Evolutionary conservation across 2,888 invertebrate genomes (phyloP), one percentile per base, ranked within the genome.

Genomic region (Andrena flavipes): DNA sequence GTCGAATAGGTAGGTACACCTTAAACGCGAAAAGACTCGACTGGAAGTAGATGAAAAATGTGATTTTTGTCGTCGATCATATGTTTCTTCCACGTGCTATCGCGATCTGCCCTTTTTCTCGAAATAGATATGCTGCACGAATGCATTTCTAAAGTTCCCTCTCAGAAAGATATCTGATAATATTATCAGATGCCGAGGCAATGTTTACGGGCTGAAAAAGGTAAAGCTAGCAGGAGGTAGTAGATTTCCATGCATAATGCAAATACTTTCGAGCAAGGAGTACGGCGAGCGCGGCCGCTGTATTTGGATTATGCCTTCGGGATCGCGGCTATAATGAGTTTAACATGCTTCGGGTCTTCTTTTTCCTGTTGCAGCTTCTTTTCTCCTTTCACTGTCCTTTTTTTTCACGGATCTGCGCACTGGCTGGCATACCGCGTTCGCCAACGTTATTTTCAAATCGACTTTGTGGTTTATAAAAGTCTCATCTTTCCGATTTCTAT

Each of bases 311-410:
- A 90, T 89, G 90, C 89, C 91, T 90, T 90, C 89, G 88, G 90
- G 89, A 91, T 89, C 87, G 88, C 88, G 84, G 78, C 56, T 87
- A 89, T 92, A 92, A 92, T 90, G 91, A 91, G 91, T 91, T 91
- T 89, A 90, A 90, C 89, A 90, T 89, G 91, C 88, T 90, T 89
- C 64, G 76, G 76, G 82, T 82, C 85, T 84, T 87, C 29, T 70
- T 85, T 84, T 87, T 80, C 60, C 33, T 48, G 23, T 76, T 63
- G 70, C 76, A 30, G 30, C 83, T 85, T 80, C 83, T 80, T 67
- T 71, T 76, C 30, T 67, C 60, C 51, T 30, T 42, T 30, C 42
- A 13, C 23, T 51, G 29, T 20, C n/a, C 30, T 33, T 62, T 59
- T 60, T 35, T 8, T 20, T 4, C 42, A 42, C 42, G 7, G 49